Percentiles rank a stretch among this genome's conserved stretches.
These are phyloP conservation scores for Setophaga petechia DNA, from an alignment of 2,113 vertebrate species.

Conservation along the genomic window DNA sequence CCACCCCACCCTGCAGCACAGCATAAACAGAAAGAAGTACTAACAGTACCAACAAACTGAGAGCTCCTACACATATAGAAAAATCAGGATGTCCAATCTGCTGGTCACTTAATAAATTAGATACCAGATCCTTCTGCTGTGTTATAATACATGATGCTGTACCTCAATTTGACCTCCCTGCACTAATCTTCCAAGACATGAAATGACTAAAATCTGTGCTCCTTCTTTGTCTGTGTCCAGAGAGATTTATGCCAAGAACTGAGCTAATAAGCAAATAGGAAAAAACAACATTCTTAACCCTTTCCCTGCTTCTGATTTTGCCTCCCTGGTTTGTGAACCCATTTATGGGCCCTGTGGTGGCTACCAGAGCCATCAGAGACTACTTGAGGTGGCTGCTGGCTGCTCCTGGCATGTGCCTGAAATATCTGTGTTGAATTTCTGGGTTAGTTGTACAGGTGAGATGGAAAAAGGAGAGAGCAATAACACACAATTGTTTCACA, in stretches of 20 bases:
- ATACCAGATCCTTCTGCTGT: not conserved
- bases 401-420: not conserved
- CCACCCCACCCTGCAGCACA: not conserved
- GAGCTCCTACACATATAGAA: not conserved
- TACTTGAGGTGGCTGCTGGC: not conserved
- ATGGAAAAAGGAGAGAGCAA: slow-evolving; percentile 14
- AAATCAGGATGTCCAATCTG: not conserved
- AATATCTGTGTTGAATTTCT: not conserved
- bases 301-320: not conserved
- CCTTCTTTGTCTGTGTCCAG: not conserved
- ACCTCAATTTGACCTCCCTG: not conserved
- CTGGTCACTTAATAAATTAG: not conserved
- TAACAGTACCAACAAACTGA: not conserved
- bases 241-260: not conserved
- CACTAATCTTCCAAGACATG: not conserved
- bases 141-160: not conserved
- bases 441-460: not conserved
- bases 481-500: slow-evolving; percentile 34
- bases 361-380: not conserved
- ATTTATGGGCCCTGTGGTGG: not conserved
- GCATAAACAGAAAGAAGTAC: not conserved
- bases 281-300: not conserved
- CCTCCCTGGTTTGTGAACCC: not conserved
- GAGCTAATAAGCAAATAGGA: not conserved
- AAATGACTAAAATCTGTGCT: not conserved